Evolutionary conservation across 2,113 vertebrate species (phyloP).

Genomic region (Asarcornis scutulata): DNA sequence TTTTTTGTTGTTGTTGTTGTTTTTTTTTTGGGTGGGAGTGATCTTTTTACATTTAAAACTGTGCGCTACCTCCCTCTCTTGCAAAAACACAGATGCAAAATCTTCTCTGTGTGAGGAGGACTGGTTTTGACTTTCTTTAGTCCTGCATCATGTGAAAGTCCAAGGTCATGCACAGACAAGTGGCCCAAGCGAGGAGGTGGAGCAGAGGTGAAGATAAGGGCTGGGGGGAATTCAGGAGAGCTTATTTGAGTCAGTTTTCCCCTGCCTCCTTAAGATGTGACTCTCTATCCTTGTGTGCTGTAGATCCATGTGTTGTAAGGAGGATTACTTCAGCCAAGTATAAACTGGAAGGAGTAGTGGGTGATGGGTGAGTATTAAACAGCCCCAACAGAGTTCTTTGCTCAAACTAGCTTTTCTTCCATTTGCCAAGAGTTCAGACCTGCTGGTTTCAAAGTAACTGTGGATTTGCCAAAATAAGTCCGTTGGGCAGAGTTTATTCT

Average conservation of each 20-base stretch:
- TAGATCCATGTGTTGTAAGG: neutral
- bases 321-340: neutral
- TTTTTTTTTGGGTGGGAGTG: too few relatives aligned
- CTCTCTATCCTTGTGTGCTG: neutral
- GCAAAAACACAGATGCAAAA: fast-evolving
- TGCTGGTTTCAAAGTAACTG: neutral
- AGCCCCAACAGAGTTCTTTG: neutral
- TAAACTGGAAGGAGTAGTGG: neutral
- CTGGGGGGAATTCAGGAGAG: neutral
- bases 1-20: too few relatives aligned
- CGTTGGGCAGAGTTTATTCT: neutral
- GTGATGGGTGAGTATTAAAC: neutral
- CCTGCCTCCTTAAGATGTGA: neutral
- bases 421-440: neutral
- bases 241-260: neutral
- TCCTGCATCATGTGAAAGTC: neutral
- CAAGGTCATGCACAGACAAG: neutral
- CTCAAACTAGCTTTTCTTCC: neutral
- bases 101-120: neutral
- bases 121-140: neutral
- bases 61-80: neutral
- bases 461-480: neutral
- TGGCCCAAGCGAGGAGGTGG: neutral
- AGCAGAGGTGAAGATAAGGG: neutral
- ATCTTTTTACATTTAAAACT: neutral